A percentile compares a stretch with the other conserved stretches of the same genome.
Evolutionary conservation across 2,113 vertebrate genomes (phyloP).

Genomic region (Pomatorhinus ruficollis): DNA sequence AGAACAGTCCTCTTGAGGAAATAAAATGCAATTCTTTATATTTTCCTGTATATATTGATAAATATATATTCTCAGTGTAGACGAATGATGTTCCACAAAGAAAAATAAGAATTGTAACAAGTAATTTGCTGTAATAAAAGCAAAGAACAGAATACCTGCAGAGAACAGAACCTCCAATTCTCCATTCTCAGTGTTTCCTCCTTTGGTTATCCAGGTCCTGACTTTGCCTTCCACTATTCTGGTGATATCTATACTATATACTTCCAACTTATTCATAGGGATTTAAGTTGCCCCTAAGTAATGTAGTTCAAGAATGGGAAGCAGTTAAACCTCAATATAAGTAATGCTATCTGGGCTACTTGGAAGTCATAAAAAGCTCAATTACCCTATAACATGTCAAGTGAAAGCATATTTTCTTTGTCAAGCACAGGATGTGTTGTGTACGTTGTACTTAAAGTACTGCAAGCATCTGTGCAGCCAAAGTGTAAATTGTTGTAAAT

Average conservation of each 20-base stretch:
- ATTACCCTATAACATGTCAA: background rate
- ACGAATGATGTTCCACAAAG: background rate
- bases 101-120: background rate
- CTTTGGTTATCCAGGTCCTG: background rate
- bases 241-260: background rate
- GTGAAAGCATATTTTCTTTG: background rate
- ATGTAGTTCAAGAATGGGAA: background rate
- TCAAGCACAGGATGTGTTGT: background rate
- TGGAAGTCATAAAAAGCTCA: background rate
- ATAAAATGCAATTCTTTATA: background rate
- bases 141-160: background rate
- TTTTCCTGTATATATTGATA: background rate
- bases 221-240: background rate
- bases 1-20: background rate
- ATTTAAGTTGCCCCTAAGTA: background rate
- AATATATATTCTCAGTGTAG: background rate
- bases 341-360: background rate
- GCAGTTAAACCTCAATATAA: background rate
- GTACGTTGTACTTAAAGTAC: background rate
- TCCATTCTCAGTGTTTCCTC: background rate
- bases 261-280: background rate
- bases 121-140: background rate
- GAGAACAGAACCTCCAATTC: background rate
- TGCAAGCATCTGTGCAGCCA: background rate
- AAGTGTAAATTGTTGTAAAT: background rate